These are phyloP conservation scores for Sesamia inferens DNA, from an alignment of 2,888 invertebrate genomes.

Conservation along the genomic window DNA sequence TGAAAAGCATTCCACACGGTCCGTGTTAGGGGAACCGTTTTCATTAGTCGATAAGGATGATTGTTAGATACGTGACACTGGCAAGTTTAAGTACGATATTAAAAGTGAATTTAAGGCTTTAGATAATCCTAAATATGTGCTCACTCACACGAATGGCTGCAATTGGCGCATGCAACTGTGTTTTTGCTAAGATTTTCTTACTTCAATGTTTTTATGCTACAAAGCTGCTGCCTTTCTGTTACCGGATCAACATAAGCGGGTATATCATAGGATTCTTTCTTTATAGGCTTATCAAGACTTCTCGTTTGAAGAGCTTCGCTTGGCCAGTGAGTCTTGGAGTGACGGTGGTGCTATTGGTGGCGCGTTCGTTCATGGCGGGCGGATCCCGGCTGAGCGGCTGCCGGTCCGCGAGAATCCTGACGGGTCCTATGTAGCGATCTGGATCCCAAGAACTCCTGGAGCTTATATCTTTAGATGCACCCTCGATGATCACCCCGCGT, in stretches of 20 bases:
- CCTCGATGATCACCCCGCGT: conserved; percentile 95
- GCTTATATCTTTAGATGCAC: conserved; percentile 96
- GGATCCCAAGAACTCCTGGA: conserved; percentile 98
- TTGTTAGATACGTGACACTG: not conserved
- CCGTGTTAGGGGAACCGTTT: too few species aligned
- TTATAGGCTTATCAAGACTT: conserved; percentile 95
- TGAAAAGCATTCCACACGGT: too few species aligned
- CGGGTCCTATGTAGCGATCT: conserved; percentile 95
- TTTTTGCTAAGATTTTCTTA: too few species aligned
- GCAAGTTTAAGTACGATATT: not conserved
- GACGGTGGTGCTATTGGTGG: conserved; percentile 79
- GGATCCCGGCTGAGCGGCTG: conserved; percentile 92
- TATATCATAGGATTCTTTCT: conserved; percentile 15
- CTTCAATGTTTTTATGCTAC: not conserved
- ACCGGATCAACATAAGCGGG: too few species aligned
- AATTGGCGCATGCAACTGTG: not conserved
- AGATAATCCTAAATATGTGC: not conserved
- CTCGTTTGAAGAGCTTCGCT: conserved; percentile 98
- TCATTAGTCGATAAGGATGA: not conserved
- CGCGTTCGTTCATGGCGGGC: conserved; percentile 76
- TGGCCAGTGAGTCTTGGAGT: conserved; percentile 86
- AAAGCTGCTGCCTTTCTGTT: not conserved
- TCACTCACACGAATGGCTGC: too few species aligned
- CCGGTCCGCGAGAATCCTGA: conserved; percentile 94
- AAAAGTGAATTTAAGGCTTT: not conserved